phyloP scores from a whole-genome alignment of 2,888 invertebrate species.

The Beris morrisii region DNA sequence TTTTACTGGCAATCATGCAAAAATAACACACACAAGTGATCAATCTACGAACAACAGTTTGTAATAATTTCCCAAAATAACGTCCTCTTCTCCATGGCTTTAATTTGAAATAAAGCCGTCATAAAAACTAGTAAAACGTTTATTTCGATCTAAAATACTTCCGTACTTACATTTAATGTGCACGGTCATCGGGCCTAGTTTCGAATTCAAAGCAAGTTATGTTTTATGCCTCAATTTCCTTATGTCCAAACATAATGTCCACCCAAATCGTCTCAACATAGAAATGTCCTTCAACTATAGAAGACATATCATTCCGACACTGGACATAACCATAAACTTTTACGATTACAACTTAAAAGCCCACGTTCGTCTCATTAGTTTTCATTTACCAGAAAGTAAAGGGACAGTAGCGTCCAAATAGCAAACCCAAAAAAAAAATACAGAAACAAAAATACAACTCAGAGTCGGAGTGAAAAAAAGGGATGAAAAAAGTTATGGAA shows the following conservation, averaged over 20 bases:
- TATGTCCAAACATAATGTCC: conserved; percentile 27
- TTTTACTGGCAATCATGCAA: too few relatives aligned
- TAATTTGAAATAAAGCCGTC: too few relatives aligned
- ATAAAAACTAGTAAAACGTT: too few relatives aligned
- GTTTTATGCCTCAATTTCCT: conserved; percentile 33
- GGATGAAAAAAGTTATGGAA: conserved; percentile 7
- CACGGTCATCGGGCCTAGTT: conserved; percentile 14
- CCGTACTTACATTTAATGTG: too few relatives aligned
- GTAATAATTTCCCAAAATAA: too few relatives aligned
- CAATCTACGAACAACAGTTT: too few relatives aligned
- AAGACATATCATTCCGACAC: conserved; percentile 30
- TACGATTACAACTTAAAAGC: conserved; percentile 40
- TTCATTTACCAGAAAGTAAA: conserved; percentile 38
- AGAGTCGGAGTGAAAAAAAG: neutral
- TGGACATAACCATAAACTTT: conserved; percentile 39
- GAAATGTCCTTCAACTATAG: conserved; percentile 11
- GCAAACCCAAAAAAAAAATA: neutral
- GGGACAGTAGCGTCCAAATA: conserved; percentile 4
- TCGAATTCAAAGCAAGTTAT: conserved; percentile 27
- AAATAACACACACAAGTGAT: too few relatives aligned
- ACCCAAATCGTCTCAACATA: conserved; percentile 16
- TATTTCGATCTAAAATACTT: too few relatives aligned
- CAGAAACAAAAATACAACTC: neutral
- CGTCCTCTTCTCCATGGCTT: too few relatives aligned
- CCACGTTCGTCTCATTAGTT: conserved; percentile 40